A percentile compares a stretch with the other conserved stretches of the same genome.
Evolutionary conservation across 2,113 vertebrate genomes (phyloP).

Genomic region (Antechinus stuartii): DNA sequence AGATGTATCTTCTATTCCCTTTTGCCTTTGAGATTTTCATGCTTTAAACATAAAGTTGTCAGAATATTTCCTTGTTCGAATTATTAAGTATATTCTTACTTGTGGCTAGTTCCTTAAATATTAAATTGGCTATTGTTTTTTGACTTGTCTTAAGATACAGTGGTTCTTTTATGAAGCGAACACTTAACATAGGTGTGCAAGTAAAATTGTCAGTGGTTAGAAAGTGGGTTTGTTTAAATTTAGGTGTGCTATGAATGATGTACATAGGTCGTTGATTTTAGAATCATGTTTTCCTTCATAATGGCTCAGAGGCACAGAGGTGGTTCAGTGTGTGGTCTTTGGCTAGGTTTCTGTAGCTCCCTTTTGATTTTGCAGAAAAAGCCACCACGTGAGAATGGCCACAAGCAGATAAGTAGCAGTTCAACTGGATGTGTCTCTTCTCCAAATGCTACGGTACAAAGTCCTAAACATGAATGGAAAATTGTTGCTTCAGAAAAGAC

Average conservation of each 20-base stretch:
- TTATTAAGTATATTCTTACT: constrained; percentile 2
- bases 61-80: constrained; percentile 5
- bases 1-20: constrained; percentile 38
- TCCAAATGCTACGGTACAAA: constrained; percentile 91
- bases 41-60: not conserved
- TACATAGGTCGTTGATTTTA: constrained; percentile 3
- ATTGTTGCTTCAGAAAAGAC: constrained; percentile 99
- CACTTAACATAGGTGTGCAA: not conserved
- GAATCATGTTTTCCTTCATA: not conserved
- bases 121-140: constrained; percentile 40
- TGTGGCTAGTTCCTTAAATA: not conserved
- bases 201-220: not conserved
- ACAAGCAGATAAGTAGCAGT: constrained; percentile 95
- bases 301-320: constrained; percentile 76
- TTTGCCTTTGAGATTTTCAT: constrained; percentile 24
- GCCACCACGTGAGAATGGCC: constrained; percentile 94
- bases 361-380: constrained; percentile 99
- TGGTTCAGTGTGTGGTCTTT: constrained; percentile 72
- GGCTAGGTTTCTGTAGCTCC: constrained; percentile 93
- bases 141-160: constrained; percentile 30
- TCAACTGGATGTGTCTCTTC: constrained; percentile 93
- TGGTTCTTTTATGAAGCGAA: constrained; percentile 41
- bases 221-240: constrained; percentile 35
- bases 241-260: constrained; percentile 61
- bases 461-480: constrained; percentile 97